Percentiles rank a stretch among this genome's conserved stretches.
phyloP scores from a whole-genome alignment of 2,797 vertebrate species.

The Bryconaethiops microstoma region DNA sequence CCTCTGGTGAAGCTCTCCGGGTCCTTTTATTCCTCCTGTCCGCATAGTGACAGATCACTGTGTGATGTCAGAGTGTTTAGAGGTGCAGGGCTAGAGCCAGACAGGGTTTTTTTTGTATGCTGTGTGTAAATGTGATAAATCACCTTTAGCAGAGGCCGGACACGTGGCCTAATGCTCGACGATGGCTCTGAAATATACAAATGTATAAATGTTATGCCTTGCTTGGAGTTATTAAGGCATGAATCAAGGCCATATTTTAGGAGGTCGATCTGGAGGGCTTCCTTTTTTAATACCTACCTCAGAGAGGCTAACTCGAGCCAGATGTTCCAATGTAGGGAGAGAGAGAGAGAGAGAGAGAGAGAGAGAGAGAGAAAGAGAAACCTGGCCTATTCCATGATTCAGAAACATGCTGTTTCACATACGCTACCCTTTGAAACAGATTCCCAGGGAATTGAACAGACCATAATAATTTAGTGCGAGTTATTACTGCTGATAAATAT shows the following conservation, averaged over 20 bases:
- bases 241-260: conserved; percentile 78
- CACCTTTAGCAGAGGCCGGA: conserved; percentile 23
- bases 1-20: background rate
- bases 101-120: background rate
- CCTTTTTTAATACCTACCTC: conserved; percentile 78
- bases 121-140: conserved; percentile 45
- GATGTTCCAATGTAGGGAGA: conserved; percentile 64
- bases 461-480: conserved; percentile 36
- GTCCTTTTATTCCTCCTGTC: background rate
- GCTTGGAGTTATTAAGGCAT: conserved; percentile 78
- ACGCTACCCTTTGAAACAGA: conserved; percentile 23
- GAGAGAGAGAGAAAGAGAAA: conserved; percentile 47
- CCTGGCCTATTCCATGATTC: conserved; percentile 37
- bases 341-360: too few species aligned
- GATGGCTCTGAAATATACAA: conserved; percentile 68
- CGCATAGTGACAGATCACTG: conserved; percentile 1
- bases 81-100: conserved; percentile 28
- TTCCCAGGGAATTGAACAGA: conserved; percentile 42
- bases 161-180: conserved; percentile 44
- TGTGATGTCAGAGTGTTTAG: conserved; percentile 36
- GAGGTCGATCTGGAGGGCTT: conserved; percentile 67
- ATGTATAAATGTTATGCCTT: conserved; percentile 75
- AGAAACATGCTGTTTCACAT: conserved; percentile 31
- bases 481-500: conserved; percentile 36
- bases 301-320: conserved; percentile 75